Base-by-base conservation (phyloP, 2,113 vertebrate species). In the Myocastor coypus region DNA sequence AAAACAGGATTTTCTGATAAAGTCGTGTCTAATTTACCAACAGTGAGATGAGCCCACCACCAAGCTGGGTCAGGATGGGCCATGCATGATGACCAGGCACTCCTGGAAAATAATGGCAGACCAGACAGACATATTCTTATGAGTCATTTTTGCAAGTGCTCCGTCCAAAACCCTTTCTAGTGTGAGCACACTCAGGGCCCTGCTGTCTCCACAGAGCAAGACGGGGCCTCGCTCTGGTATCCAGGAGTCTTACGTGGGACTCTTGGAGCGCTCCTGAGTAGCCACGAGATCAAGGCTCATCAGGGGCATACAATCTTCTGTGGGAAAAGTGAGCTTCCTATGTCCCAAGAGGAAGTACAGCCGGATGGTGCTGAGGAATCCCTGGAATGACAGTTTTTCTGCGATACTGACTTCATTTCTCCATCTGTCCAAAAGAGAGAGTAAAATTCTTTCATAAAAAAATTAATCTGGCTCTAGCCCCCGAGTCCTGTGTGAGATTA, bases 351-450 rank as follows among this genome's bases (percentile, higher is more conserved):
- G 42, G 86, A 82, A 68, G 20, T 50, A 84, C 63, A 55, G n/a
- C 8, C 82, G 20, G 3, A 10, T 95, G 32, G 32, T 92, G 26
- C 16, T 66, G 4, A 37, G 17, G 30, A 78, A 86, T 46, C 32
- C 55, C 19, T 55, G 6, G 24, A 10, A 59, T 55, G 5, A 55
- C 12, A n/a, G 28, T 87, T n/a, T 90, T 92, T 75, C 30, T 52
- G 64, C 19, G 28, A 32, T 77, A 24, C 37, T 95, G 63, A 59
- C 87, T 97, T 90, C 5, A 75, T 71, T 93, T 89, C 5, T 87
- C 11, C 68, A 34, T 9, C 1, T 93, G n/a, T 66, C 14, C 13
- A 5, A n/a, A 63, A 5, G 32, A 32, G 69, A 34, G 46, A 83
- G 42, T 73, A 78, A 80, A 5, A 55, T 28, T 64, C 7, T 84